phyloP scores from a whole-genome alignment of 2,797 vertebrate genomes.

The Acestrorhynchus altus region DNA sequence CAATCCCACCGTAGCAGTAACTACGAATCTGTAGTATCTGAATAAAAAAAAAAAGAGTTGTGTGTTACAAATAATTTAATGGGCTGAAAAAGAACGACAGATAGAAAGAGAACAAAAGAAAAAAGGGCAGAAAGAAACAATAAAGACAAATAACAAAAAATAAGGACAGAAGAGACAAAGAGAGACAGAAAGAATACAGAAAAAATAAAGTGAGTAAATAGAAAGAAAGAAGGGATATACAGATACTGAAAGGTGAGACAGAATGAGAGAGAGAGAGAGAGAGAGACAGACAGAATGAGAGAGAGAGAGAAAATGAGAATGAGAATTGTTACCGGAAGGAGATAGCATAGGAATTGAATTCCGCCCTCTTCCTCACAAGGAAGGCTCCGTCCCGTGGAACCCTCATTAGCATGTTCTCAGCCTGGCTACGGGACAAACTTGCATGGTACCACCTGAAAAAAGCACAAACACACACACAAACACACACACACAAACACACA shows the following conservation, averaged over 20 bases:
- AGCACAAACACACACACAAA: conserved; percentile 26
- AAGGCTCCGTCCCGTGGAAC: conserved; percentile 97
- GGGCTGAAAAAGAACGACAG: too few species aligned
- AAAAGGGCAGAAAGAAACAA: too few species aligned
- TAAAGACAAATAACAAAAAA: too few species aligned
- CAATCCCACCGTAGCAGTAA: too few species aligned
- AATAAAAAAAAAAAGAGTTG: too few species aligned
- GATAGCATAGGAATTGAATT: conserved; percentile 95
- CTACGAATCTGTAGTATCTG: too few species aligned
- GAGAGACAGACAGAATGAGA: conserved; percentile 13
- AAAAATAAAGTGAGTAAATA: neutral
- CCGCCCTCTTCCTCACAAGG: conserved; percentile 92
- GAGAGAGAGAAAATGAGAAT: conserved; percentile 1
- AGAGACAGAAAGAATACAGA: neutral
- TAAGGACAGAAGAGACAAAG: neutral
- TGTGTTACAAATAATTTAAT: too few species aligned
- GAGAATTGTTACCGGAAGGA: conserved; percentile 87
- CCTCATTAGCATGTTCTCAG: conserved; percentile 98
- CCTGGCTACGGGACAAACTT: conserved; percentile 90
- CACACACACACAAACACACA: conserved; percentile 3
- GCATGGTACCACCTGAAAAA: conserved; percentile 93
- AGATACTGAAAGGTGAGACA: too few species aligned
- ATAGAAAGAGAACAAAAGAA: too few species aligned
- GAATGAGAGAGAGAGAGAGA: neutral
- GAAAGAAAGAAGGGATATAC: too few species aligned